Percentiles rank a stretch among this genome's conserved stretches.
Evolutionary conservation across 2,113 vertebrate genomes (phyloP).

Genomic region (Sturnus vulgaris): DNA sequence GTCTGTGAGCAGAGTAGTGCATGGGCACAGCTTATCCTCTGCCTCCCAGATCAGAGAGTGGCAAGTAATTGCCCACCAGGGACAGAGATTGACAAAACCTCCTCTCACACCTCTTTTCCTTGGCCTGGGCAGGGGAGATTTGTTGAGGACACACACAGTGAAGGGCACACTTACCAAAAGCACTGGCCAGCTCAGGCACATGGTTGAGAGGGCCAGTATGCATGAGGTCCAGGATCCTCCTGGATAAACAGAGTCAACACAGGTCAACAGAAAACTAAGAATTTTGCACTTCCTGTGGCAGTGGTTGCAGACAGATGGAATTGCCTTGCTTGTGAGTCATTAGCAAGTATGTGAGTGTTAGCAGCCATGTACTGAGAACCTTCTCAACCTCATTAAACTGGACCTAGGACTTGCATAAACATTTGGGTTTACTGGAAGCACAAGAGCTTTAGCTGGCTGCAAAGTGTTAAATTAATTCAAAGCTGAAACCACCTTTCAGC

Average conservation of each 20-base stretch:
- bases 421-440: slow-evolving; percentile 4
- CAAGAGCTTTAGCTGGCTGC: background rate
- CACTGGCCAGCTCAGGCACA: accelerated
- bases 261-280: background rate
- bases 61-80: background rate
- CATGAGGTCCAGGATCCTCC: background rate
- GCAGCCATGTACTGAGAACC: background rate
- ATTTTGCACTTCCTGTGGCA: background rate
- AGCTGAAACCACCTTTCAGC: slow-evolving; percentile 7
- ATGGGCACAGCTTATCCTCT: background rate
- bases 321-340: background rate
- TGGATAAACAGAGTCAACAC: accelerated
- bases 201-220: background rate
- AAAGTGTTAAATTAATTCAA: slow-evolving; percentile 17
- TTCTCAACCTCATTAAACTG: slow-evolving; percentile 4
- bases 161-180: accelerated
- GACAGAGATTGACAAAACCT: background rate
- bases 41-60: background rate
- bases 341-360: background rate
- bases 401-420: background rate
- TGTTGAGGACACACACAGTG: accelerated
- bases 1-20: accelerated
- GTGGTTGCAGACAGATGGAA: background rate
- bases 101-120: background rate
- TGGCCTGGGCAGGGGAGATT: background rate